These are phyloP conservation scores for Hydropsyche tenuis DNA, from an alignment of 1,140 invertebrate species.

Conservation along the genomic window DNA sequence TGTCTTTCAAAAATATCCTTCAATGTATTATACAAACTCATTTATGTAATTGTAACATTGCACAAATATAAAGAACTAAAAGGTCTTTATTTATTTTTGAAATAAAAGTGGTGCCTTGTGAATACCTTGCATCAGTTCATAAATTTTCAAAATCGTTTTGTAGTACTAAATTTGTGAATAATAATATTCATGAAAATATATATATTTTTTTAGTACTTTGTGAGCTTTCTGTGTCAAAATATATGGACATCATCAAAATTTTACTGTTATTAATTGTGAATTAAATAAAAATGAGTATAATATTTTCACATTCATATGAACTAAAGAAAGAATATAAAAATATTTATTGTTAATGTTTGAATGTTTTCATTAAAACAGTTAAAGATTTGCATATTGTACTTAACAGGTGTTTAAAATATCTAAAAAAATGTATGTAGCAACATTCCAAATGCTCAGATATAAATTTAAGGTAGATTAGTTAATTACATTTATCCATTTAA, in stretches of 20 bases:
- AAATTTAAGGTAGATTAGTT: constrained; percentile 33
- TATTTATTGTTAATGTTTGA: constrained; percentile 28
- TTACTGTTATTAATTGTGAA: too few relatives aligned
- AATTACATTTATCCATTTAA: constrained; percentile 30
- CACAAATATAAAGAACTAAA: background rate
- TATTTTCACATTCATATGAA: constrained; percentile 11
- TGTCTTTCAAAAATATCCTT: background rate
- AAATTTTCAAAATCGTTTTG: background rate
- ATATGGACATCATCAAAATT: background rate
- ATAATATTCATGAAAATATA: constrained; percentile 32
- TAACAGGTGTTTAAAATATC: constrained; percentile 13
- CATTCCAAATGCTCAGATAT: constrained; percentile 37
- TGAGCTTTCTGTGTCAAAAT: constrained; percentile 38
- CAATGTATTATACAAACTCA: background rate
- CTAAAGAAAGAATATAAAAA: constrained; percentile 4
- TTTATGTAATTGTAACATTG: background rate
- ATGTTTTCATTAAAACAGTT: constrained; percentile 7
- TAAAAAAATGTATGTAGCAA: constrained; percentile 31
- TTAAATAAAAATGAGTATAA: background rate
- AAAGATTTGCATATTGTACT: background rate
- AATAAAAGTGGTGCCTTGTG: constrained; percentile 22
- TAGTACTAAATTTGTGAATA: constrained; percentile 30
- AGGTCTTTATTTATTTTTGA: background rate
- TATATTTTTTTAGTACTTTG: constrained; percentile 41
- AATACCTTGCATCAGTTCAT: constrained; percentile 6